These are phyloP conservation scores for Acrobasis suavella DNA, from an alignment of 2,888 invertebrate genomes.

Conservation along the genomic window DNA sequence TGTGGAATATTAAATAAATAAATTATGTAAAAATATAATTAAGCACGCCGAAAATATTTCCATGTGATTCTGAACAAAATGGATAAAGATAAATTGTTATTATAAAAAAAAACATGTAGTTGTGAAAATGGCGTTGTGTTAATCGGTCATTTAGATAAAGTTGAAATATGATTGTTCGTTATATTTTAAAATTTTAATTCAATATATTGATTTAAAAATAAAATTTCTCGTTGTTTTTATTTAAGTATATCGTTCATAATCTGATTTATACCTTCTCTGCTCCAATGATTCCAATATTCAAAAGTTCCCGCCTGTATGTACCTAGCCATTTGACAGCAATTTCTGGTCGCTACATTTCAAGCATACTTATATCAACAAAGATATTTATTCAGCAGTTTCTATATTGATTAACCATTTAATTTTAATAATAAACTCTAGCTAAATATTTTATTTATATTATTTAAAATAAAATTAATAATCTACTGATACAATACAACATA, in stretches of 20 bases:
- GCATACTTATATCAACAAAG: background rate
- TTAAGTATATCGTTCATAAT: background rate
- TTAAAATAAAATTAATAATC: background rate
- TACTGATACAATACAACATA: background rate
- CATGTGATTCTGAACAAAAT: conserved; percentile 47
- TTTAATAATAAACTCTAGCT: background rate
- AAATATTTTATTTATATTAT: background rate
- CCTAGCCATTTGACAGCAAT: background rate
- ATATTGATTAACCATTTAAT: background rate
- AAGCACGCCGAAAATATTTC: conserved; percentile 41
- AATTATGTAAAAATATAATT: conserved; percentile 31
- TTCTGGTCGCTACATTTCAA: conserved; percentile 13
- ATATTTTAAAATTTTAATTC: conserved; percentile 77
- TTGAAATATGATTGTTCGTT: conserved; percentile 68
- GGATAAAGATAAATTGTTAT: conserved; percentile 43
- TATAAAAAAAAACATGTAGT: conserved; percentile 62
- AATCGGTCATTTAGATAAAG: conserved; percentile 58
- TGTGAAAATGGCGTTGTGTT: conserved; percentile 79
- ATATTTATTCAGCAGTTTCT: background rate
- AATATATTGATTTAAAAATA: conserved; percentile 65
- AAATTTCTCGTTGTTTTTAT: background rate
- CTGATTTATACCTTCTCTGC: background rate
- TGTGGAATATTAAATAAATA: conserved; percentile 30
- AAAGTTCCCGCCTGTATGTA: conserved; percentile 3
- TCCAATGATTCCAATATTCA: background rate